phyloP scores from a whole-genome alignment of 2,888 invertebrate species.

The Mesopsocus fuscifrons region DNA sequence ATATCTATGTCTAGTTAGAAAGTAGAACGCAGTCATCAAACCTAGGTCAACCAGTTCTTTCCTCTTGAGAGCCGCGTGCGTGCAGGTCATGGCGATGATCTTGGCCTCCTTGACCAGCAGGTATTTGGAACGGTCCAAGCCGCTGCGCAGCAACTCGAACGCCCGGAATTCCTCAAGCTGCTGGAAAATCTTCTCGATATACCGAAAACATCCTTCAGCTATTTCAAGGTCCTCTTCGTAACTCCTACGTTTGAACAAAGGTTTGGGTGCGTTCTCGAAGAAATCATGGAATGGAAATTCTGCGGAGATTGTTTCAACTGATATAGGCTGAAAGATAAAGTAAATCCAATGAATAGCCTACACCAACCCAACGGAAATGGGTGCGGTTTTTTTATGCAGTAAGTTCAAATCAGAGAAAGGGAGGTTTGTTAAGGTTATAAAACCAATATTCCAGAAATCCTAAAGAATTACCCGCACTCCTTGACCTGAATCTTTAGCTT shows the following conservation, averaged over 20 bases:
- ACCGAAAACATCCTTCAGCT: conserved; percentile 83
- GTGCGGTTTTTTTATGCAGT: too few relatives aligned
- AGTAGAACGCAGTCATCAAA: too few relatives aligned
- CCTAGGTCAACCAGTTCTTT: conserved; percentile 89
- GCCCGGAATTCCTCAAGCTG: conserved; percentile 96
- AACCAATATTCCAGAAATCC: too few relatives aligned
- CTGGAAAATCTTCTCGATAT: conserved; percentile 87
- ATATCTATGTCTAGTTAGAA: too few relatives aligned
- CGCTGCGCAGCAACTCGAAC: conserved; percentile 88
- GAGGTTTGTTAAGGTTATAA: too few relatives aligned
- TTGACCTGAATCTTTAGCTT: too few relatives aligned
- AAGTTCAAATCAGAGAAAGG: too few relatives aligned
- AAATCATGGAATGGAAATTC: conserved; percentile 90
- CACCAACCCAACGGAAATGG: too few relatives aligned
- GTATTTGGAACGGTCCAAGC: conserved; percentile 90
- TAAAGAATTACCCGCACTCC: too few relatives aligned
- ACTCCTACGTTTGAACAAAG: conserved; percentile 61
- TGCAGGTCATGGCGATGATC: conserved; percentile 99
- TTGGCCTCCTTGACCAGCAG: conserved; percentile 95
- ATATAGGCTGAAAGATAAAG: conserved; percentile 19
- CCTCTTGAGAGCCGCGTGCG: conserved; percentile 93
- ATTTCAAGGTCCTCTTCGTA: conserved; percentile 71
- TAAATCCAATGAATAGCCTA: too few relatives aligned
- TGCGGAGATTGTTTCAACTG: conserved; percentile 39
- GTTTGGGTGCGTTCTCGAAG: conserved; percentile 84